phyloP scores from a whole-genome alignment of 2,888 invertebrate genomes.

The Xylota sylvarum region DNA sequence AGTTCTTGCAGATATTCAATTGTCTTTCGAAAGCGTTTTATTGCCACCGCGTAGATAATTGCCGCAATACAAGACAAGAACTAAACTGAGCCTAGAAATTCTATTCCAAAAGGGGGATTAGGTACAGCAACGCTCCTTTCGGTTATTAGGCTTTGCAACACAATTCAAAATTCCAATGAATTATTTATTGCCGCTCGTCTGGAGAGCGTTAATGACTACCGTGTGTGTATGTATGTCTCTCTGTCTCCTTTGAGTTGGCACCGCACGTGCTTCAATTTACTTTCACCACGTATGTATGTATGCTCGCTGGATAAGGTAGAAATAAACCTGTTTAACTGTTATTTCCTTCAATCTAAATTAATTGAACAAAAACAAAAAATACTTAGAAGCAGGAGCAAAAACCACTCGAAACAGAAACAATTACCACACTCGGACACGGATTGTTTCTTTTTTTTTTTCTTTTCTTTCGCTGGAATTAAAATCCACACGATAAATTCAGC shows the following conservation, averaged over 20 bases:
- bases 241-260: slow-evolving; percentile 66
- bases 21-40: slow-evolving; percentile 74
- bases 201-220: slow-evolving; percentile 71
- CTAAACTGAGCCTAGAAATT: slow-evolving; percentile 40
- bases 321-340: slow-evolving; percentile 70
- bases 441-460: background rate
- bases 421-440: slow-evolving; percentile 11
- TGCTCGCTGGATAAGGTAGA: slow-evolving; percentile 6
- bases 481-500: slow-evolving; percentile 9
- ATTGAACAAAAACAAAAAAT: slow-evolving; percentile 41
- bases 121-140: slow-evolving; percentile 11
- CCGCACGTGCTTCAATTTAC: slow-evolving; percentile 77
- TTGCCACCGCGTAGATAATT: slow-evolving; percentile 66
- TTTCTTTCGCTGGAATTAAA: slow-evolving; percentile 14
- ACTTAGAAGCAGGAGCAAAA: slow-evolving; percentile 5
- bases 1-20: slow-evolving; percentile 68
- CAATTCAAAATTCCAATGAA: slow-evolving; percentile 67
- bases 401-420: slow-evolving; percentile 18
- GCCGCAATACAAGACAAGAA: slow-evolving; percentile 38
- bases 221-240: slow-evolving; percentile 45
- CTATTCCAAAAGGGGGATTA: slow-evolving; percentile 38
- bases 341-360: slow-evolving; percentile 56
- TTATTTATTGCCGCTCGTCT: slow-evolving; percentile 67
- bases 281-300: slow-evolving; percentile 64
- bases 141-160: slow-evolving; percentile 48